These are phyloP conservation scores for Conus betulinus DNA, from an alignment of 1,140 invertebrate genomes.

Conservation along the genomic window DNA sequence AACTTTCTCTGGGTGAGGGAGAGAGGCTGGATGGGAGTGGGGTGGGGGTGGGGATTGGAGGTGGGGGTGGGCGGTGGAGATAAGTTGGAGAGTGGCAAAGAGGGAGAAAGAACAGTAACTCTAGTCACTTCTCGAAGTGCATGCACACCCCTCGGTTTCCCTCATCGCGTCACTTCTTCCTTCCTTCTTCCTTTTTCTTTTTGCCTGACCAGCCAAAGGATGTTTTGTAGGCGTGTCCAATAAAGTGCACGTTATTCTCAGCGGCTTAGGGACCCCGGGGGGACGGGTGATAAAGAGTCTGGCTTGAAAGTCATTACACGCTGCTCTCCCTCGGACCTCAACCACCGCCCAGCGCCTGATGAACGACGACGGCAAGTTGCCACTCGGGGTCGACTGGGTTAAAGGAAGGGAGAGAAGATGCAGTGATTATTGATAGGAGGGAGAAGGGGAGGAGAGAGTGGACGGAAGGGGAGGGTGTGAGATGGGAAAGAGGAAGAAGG, in stretches of 20 bases:
- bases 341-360: neutral
- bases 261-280: neutral
- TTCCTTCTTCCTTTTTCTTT: neutral
- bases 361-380: neutral
- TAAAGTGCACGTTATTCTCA: constrained; percentile 16
- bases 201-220: neutral
- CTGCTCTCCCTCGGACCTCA: neutral
- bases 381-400: neutral
- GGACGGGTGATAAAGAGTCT: constrained; percentile 24
- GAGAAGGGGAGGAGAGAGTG: neutral
- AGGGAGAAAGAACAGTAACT: too few relatives aligned
- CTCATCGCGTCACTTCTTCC: neutral
- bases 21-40: neutral
- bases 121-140: too few relatives aligned
- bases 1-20: neutral
- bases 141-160: neutral
- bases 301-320: constrained; percentile 29
- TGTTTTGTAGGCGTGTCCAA: constrained; percentile 21
- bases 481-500: neutral
- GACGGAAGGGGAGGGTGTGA: too few relatives aligned
- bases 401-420: neutral
- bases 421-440: constrained; percentile 8
- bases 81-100: too few relatives aligned
- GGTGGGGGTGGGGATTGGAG: neutral
- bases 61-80: neutral